phyloP scores from a whole-genome alignment of 2,797 vertebrate species.

The Leptatherina wallacei region DNA sequence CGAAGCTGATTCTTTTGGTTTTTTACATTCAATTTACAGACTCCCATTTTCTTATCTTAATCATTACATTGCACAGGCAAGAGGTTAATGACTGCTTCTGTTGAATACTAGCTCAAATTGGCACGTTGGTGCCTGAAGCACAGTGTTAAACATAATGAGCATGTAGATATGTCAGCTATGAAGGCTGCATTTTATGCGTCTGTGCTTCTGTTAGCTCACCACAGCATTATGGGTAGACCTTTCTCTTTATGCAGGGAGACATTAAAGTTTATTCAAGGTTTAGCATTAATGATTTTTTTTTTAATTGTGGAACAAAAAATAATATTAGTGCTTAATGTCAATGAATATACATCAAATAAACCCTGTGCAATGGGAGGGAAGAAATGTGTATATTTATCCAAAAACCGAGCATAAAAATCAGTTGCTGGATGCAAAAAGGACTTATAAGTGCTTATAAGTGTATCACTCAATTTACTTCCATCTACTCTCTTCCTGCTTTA shows the following conservation, averaged over 20 bases:
- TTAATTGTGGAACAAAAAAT: background rate
- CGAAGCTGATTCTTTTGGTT: conserved; percentile 12
- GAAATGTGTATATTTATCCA: conserved; percentile 19
- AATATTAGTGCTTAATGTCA: background rate
- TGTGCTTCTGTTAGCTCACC: conserved; percentile 12
- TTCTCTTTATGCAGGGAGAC: background rate
- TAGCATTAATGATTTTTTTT: background rate
- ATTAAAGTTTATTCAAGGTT: background rate
- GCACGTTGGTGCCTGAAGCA: conserved; percentile 20
- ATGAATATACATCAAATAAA: conserved; percentile 23
- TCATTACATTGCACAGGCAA: background rate
- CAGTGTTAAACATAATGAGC: conserved; percentile 32
- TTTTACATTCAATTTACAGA: background rate
- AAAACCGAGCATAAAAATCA: conserved; percentile 2
- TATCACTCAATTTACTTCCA: background rate
- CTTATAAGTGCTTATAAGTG: background rate
- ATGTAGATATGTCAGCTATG: conserved; percentile 9
- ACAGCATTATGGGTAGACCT: background rate
- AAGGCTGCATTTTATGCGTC: conserved; percentile 12
- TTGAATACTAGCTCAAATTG: conserved; percentile 18
- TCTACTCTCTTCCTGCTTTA: background rate
- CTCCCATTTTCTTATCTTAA: background rate
- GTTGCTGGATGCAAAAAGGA: conserved; percentile 9
- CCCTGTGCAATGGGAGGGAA: conserved; percentile 15
- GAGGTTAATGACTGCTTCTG: conserved; percentile 5